Base-by-base conservation (phyloP, 2,888 invertebrate species). In the Drosophila anomalipes region DNA sequence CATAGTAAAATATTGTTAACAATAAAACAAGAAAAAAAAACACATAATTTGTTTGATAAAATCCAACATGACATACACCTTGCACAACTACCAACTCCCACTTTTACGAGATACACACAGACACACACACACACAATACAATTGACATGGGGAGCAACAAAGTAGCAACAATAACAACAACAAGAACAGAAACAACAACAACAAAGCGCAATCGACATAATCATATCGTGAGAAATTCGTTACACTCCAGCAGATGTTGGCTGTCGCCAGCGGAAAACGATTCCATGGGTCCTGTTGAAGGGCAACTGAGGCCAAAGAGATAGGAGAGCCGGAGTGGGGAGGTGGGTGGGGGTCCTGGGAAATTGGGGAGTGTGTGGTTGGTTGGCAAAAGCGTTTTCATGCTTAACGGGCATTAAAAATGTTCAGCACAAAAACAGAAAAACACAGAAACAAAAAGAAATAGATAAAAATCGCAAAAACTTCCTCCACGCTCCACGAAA, bases 171-270 rank as follows among this genome's bases (percentile, higher is more conserved):
- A 70, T 67, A 82, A 71, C 58, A 63, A 70, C 44, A 76, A 58
- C 32, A 81, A 66, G 70, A 78, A 57, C 82, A 69, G 39, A 22
- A 83, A 65, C 32, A 82, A 72, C 47, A 68, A 74, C 68, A 87
- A 79, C 80, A 87, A 71, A 74, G 73, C 75, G 57, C 90, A 85
- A 91, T 88, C 89, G 88, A 86, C 82, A 88, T 92, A 93, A 93
- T 92, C 92, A 93, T 90, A 87, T 83, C 92, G 93, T 93, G 93
- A 81, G 93, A 93, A 93, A 93, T 92, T 92, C 86, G 90, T 92
- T 91, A 80, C 79, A 86, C 86, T 87, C 77, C 73, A 79, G 82
- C 92, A 92, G 92, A 91, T 92, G 92, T 88, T 58, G 57, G 77
- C 79, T 76, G 82, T 77, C 77, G 72, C 73, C 68, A 69, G 66